phyloP scores from a whole-genome alignment of 2,797 vertebrate genomes.

The Fratercula arctica region DNA sequence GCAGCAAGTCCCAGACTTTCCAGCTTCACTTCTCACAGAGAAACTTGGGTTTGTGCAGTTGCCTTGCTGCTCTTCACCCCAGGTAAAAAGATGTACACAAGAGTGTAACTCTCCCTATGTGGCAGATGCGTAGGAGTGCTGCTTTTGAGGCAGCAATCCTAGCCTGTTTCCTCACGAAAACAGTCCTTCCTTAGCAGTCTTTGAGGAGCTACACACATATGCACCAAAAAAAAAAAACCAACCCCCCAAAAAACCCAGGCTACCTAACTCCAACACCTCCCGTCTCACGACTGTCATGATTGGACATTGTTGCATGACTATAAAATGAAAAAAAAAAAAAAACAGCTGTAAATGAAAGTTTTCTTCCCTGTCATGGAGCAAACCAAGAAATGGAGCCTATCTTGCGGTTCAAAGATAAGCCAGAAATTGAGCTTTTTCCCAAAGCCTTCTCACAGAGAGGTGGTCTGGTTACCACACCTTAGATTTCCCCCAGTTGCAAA shows the following conservation, averaged over 20 bases:
- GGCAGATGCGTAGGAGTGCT: background rate
- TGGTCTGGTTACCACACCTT: fast-evolving
- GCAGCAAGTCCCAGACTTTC: background rate
- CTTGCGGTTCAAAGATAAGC: background rate
- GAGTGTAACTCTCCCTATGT: background rate
- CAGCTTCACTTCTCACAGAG: background rate
- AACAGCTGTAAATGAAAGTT: background rate
- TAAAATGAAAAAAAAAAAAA: background rate
- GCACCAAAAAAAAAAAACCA: background rate
- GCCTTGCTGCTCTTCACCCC: background rate
- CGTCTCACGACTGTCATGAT: background rate
- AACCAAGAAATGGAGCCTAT: background rate
- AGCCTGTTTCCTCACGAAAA: background rate
- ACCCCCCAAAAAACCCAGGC: no score
- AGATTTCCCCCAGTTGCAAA: background rate
- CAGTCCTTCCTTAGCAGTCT: background rate
- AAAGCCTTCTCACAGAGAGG: background rate
- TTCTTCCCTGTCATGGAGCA: background rate
- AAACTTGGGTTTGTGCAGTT: background rate
- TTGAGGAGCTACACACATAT: background rate
- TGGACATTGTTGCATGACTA: background rate
- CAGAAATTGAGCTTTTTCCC: background rate
- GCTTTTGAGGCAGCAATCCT: background rate
- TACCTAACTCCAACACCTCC: background rate
- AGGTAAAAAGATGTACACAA: background rate